Conservation (phyloP, 2,113 vertebrate species). For the Podarcis cretensis region DNA sequence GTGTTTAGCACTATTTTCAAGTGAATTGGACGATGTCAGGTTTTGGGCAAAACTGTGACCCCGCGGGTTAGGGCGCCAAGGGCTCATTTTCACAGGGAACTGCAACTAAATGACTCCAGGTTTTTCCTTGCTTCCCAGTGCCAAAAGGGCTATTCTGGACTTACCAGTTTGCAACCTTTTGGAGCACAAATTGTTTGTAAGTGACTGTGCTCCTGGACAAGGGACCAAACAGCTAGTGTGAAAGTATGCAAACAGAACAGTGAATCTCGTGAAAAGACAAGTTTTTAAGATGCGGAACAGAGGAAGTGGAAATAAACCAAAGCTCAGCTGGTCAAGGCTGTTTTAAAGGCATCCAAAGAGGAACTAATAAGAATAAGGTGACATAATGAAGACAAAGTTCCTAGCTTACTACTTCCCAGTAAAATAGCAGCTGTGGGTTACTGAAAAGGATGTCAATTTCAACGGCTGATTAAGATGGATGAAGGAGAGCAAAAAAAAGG, state of each 20-base stretch:
- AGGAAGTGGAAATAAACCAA: constrained; percentile 12
- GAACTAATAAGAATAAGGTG: not conserved
- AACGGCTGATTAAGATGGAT: constrained; percentile 56
- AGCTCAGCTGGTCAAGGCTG: constrained; percentile 12
- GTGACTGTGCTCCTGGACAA: not conserved
- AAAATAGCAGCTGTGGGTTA: constrained; percentile 59
- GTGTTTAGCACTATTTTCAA: no score
- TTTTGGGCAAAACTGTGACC: no score
- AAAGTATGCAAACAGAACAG: not conserved
- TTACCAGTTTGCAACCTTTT: not conserved
- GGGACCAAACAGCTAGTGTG: not conserved
- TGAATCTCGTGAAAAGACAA: not conserved
- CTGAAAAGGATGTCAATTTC: constrained; percentile 64
- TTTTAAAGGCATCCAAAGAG: constrained; percentile 35
- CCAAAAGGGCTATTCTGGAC: not conserved
- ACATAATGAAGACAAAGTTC: constrained; percentile 41
- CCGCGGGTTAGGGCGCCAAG: no score
- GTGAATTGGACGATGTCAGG: no score
- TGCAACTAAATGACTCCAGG: not conserved
- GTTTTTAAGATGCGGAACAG: not conserved
- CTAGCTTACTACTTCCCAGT: constrained; percentile 38
- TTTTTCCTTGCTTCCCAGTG: no score
- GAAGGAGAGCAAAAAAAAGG: constrained; percentile 28
- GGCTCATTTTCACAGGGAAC: no score
- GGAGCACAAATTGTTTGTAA: not conserved